Percentiles rank a stretch among this genome's conserved stretches.
These are phyloP conservation scores for Drosophila nigricruria DNA, from an alignment of 2,888 invertebrate genomes.

Conservation along the genomic window DNA sequence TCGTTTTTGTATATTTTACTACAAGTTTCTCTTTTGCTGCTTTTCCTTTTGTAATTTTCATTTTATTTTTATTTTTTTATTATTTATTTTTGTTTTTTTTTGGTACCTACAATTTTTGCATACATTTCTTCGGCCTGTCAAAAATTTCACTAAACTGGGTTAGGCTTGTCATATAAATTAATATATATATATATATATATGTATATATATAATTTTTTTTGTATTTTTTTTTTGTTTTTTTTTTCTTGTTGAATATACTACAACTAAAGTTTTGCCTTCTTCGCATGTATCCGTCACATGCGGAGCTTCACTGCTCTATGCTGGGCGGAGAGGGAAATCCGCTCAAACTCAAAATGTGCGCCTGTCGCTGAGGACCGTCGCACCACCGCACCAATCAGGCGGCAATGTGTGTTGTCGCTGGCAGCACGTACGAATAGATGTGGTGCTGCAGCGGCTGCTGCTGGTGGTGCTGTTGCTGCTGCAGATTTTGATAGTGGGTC, in stretches of 20 bases:
- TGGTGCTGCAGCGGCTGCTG: conserved; percentile 53
- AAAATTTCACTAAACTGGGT: conserved; percentile 80
- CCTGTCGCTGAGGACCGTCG: conserved; percentile 30
- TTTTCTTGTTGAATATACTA: conserved; percentile 50
- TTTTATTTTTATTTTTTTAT: conserved; percentile 25
- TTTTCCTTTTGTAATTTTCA: conserved; percentile 22
- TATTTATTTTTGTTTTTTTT: conserved; percentile 33
- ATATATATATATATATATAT: conserved; percentile 41
- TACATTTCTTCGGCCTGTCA: conserved; percentile 58
- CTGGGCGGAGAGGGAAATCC: conserved; percentile 41
- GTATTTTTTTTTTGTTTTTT: conserved; percentile 51
- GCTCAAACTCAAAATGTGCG: conserved; percentile 68
- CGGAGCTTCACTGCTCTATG: conserved; percentile 64
- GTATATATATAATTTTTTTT: conserved; percentile 48
- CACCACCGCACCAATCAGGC: conserved; percentile 65
- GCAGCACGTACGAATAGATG: conserved; percentile 84
- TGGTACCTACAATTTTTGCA: conserved; percentile 47
- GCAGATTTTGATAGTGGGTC: conserved; percentile 60
- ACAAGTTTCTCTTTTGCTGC: conserved; percentile 68
- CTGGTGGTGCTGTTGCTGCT: conserved; percentile 64
- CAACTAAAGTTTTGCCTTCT: conserved; percentile 63
- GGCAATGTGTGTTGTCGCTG: conserved; percentile 83
- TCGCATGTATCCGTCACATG: conserved; percentile 73
- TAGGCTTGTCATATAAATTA: conserved; percentile 62
- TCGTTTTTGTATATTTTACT: conserved; percentile 73